phyloP scores from a whole-genome alignment of 2,113 vertebrate genomes.

The Tiliqua scincoides region DNA sequence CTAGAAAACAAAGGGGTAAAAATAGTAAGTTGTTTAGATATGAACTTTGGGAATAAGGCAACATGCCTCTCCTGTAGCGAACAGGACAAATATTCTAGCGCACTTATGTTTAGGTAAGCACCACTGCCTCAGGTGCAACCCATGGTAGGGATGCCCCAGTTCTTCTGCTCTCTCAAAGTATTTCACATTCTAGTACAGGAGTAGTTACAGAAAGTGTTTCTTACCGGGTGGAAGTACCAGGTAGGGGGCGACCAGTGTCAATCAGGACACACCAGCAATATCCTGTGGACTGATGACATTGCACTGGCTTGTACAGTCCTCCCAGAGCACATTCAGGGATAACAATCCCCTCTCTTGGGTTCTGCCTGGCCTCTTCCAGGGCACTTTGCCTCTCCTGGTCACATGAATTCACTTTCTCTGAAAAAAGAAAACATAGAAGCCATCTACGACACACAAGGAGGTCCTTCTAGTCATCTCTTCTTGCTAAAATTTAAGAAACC shows the following conservation, averaged over 20 bases:
- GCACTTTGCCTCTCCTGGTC: conserved; percentile 96
- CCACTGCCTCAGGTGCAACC: too few relatives aligned
- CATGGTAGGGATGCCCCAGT: too few relatives aligned
- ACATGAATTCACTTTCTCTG: conserved; percentile 96
- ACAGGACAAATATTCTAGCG: too few relatives aligned
- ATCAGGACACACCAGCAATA: conserved; percentile 99
- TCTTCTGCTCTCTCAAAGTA: too few relatives aligned
- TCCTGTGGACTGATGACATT: conserved; percentile 98
- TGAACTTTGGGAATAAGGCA: background rate
- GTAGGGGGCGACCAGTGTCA: conserved; percentile 94
- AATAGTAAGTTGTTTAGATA: background rate
- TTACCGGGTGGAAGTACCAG: conserved; percentile 95
- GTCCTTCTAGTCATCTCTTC: background rate
- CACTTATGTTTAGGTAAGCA: background rate
- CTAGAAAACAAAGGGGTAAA: conserved; percentile 74
- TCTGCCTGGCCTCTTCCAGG: conserved; percentile 89
- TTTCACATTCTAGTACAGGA: background rate
- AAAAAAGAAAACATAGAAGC: conserved; percentile 67
- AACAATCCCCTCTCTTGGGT: conserved; percentile 89
- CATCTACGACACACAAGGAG: background rate
- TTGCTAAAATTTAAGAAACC: background rate
- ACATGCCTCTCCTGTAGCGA: too few relatives aligned
- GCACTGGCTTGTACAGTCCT: conserved; percentile 93
- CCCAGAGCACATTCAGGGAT: conserved; percentile 93
- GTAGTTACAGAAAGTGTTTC: conserved; percentile 7